Evolutionary conservation across 2,888 invertebrate genomes (phyloP), one percentile per base, ranked within the genome.

Genomic region (Agrochola lota): DNA sequence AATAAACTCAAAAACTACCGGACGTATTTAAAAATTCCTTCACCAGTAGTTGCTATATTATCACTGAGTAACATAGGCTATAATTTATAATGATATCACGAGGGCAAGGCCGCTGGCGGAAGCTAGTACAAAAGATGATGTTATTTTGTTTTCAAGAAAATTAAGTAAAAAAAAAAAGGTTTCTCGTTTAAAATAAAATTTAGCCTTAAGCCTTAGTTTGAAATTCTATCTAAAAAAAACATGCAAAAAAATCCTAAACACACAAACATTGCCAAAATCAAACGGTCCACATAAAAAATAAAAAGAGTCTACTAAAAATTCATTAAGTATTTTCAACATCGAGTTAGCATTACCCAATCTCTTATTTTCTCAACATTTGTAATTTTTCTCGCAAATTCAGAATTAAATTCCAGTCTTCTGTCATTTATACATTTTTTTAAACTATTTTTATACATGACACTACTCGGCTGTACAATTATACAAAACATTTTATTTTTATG

Each of bases 401-500:
- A 78, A 84, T 84, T 75, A 49, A 64, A 74, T 68, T 81, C 85
- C 87, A 84, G 87, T 87, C 87, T 84, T 84, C 87, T 84, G 80
- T 57, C 68, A 74, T 69, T 78, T 78, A 72, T 83, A 83, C 82
- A 85, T 86, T 73, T 86, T 75, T 83, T 86, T 71, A 57, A 60
- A 55, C 76, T 83, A 77, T 73, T 71, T 77, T 87, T 86, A 67
- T 84, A 84, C 87, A 87, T 77, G 83, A 74, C 49, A 75, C 70
- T 79, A 87, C 35, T 30, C 69, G 67, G 71, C 84, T 88, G 88
- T 89, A 88, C 88, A 88, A 80, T 78, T 80, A 71, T 80, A 87
- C 74, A 88, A 84, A 87, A 80, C 63, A 52, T 66, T 83, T 69
- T 70, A 66, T 77, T 80, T 68, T 55, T 62, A 85, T 75, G 77